phyloP scores from a whole-genome alignment of 2,113 vertebrate species.

The Tapirus terrestris region DNA sequence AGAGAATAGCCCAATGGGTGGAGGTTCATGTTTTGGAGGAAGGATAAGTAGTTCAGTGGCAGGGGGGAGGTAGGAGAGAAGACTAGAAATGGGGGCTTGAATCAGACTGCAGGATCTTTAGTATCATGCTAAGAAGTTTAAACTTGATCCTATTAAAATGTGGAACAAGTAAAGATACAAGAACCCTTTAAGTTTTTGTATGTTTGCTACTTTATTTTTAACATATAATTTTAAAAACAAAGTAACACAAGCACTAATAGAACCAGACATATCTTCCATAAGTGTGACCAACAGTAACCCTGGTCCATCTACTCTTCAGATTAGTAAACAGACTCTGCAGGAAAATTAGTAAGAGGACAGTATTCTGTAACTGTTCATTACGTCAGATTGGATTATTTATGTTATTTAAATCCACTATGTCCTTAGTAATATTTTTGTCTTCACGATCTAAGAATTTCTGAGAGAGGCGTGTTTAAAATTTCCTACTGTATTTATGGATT shows the following conservation, averaged over 20 bases:
- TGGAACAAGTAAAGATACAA: background rate
- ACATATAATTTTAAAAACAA: conserved; percentile 18
- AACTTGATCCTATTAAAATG: conserved; percentile 19
- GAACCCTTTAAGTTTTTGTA: background rate
- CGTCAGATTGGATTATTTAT: background rate
- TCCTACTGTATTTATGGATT: background rate
- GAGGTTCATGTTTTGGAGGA: background rate
- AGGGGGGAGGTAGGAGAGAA: background rate
- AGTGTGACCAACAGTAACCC: background rate
- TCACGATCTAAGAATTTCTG: conserved; percentile 15
- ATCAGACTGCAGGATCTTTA: background rate
- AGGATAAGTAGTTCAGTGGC: background rate
- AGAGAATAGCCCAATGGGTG: background rate
- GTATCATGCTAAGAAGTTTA: background rate
- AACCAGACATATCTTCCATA: background rate
- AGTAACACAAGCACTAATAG: background rate
- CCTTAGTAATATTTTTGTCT: conserved; percentile 3
- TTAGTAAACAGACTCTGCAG: background rate
- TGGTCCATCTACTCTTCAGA: background rate
- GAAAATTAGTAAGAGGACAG: conserved; percentile 31
- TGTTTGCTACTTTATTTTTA: background rate
- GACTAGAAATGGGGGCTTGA: background rate
- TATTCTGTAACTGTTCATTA: background rate
- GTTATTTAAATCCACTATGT: background rate
- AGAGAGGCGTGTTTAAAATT: conserved; percentile 33